Evolutionary conservation across 2,888 invertebrate genomes (phyloP), one percentile per base, ranked within the genome.

Genomic region (Campaea margaritaria): DNA sequence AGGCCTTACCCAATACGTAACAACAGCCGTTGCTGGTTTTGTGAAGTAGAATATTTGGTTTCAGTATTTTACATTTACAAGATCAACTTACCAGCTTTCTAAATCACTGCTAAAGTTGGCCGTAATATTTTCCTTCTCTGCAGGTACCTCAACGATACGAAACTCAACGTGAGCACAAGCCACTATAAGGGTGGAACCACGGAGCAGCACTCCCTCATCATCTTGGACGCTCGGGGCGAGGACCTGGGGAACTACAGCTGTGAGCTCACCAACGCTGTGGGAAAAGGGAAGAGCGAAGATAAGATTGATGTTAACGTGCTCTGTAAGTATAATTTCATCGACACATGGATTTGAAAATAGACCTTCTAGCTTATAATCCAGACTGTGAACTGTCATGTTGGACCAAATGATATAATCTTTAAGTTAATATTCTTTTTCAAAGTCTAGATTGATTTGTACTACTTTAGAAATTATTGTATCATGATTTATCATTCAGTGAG

Each of bases 241-340:
- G 98, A 98, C 85, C 95, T 96, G 86, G 98, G 98, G 50, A 95
- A 95, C 75, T 99, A 98, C 86, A 94, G 95, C 27, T 98, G 98
- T 78, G 92, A 95, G 62, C 93, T 98, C 46, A 93, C 94, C 68
- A 99, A 99, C 82, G 94, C 93, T 28, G 96, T 97, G 28, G 97
- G 97, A 5, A 93, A 94, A 47, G 95, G 95, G 10, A 93, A 94
- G 67, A 96, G 97, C 10, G 94, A 95, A n/a, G 95, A 95, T 39
- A 93, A 91, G 71, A 95, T 97, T 56, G 94, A 94, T 73, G 95
- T 98, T 52, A 96, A 96, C 80, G 96, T 98, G 9, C 93, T 96
- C 63, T 97, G 98, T 98, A 92, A 95, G 96, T 95, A 15, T 55
- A 8, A 34, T 21, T 21, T 5, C 21, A 21, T 21, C 5, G 21